phyloP scores from a whole-genome alignment of 2,797 vertebrate genomes.

The Tympanoctomys barrerae region DNA sequence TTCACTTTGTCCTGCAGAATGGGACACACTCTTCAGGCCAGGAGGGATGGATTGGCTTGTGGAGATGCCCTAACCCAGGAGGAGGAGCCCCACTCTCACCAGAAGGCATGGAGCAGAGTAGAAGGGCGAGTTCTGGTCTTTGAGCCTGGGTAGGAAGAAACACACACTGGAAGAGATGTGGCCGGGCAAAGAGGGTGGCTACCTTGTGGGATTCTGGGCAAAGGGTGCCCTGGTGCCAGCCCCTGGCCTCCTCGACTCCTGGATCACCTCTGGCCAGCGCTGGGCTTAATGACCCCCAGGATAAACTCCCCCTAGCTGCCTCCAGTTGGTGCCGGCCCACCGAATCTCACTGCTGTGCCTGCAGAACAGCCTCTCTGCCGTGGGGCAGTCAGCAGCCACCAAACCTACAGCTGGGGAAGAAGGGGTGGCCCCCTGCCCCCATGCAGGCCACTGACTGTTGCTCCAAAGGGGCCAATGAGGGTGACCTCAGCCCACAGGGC shows the following conservation, averaged over 20 bases:
- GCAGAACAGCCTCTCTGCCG: not conserved
- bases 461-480: fast-evolving
- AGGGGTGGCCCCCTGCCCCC: fast-evolving
- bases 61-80: fast-evolving
- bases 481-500: fast-evolving
- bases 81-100: fast-evolving
- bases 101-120: not conserved
- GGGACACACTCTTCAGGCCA: not conserved
- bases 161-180: fast-evolving
- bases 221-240: fast-evolving
- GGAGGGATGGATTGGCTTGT: fast-evolving
- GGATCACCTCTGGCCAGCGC: not conserved
- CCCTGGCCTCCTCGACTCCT: not conserved
- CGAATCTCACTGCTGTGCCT: not conserved
- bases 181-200: no score
- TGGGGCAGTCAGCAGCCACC: not conserved
- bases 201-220: fast-evolving
- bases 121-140: no score
- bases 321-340: fast-evolving
- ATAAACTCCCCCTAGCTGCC: not conserved
- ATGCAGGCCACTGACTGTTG: not conserved
- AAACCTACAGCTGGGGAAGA: not conserved
- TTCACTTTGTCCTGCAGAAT: not conserved
- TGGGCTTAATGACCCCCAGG: not conserved
- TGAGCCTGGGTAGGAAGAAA: not conserved